Evolutionary conservation across 2,113 vertebrate species (phyloP).

Genomic region (Silurus asotus): DNA sequence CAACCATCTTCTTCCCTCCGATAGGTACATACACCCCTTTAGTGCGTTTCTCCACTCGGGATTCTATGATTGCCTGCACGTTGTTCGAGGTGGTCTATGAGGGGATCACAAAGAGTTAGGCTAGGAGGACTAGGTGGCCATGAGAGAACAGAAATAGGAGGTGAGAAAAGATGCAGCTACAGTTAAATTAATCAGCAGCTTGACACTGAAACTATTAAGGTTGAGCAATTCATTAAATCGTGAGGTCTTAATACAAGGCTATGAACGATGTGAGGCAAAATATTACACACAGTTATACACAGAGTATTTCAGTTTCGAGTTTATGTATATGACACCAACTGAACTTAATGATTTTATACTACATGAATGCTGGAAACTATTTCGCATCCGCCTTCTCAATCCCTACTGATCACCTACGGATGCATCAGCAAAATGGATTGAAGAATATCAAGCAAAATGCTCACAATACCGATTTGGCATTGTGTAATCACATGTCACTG

Average conservation of each 20-base stretch:
- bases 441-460: background rate
- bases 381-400: background rate
- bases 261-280: background rate
- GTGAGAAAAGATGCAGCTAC: slow-evolving; percentile 18
- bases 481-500: background rate
- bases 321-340: background rate
- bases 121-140: background rate
- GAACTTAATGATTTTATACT: background rate
- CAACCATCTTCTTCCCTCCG: slow-evolving; percentile 82
- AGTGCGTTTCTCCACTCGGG: slow-evolving; percentile 83
- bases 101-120: background rate
- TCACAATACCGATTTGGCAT: background rate
- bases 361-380: background rate
- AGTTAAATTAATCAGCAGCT: background rate
- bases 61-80: slow-evolving; percentile 83
- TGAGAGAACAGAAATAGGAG: slow-evolving; percentile 5
- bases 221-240: too few species aligned
- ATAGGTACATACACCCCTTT: slow-evolving; percentile 80
- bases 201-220: background rate
- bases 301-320: background rate
- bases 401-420: background rate
- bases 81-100: slow-evolving; percentile 82
- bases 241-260: background rate
- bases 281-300: background rate
- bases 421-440: background rate